Percentiles rank a stretch among this genome's conserved stretches.
Conservation (phyloP, 2,113 vertebrate species). For the Psilopogon haemacephalus region DNA sequence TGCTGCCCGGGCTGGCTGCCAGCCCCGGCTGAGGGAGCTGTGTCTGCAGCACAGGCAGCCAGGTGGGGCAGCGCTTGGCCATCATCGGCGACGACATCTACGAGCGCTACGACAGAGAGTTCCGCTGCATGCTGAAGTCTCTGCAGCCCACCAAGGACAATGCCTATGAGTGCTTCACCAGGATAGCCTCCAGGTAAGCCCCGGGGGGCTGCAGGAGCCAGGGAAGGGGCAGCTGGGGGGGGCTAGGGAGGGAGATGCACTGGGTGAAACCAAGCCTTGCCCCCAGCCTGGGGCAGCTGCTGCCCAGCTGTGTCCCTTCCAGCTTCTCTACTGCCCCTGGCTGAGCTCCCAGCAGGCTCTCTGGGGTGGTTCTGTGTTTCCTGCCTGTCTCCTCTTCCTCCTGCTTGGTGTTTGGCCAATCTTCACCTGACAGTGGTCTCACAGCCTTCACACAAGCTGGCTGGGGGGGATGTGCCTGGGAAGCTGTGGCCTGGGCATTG, state of each 20-base stretch:
- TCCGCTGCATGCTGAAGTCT: constrained; percentile 69
- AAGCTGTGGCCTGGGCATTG: accelerated
- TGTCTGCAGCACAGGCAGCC: constrained; percentile 34
- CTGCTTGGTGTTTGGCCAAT: accelerated
- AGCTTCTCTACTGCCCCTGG: neutral
- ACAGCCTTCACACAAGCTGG: neutral
- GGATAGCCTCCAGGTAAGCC: constrained; percentile 78
- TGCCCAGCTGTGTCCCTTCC: neutral
- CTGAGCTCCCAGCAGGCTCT: neutral
- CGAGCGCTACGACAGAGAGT: constrained; percentile 73
- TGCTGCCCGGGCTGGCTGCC: too few species aligned
- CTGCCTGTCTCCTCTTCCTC: neutral
- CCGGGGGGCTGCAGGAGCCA: accelerated
- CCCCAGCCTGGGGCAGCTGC: neutral
- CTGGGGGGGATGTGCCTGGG: neutral
- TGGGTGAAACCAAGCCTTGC: accelerated
- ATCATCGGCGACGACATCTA: constrained; percentile 81
- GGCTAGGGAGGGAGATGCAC: neutral
- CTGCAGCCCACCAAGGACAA: constrained; percentile 73
- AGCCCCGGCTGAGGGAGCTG: neutral
- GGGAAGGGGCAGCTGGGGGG: neutral
- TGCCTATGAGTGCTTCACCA: constrained; percentile 74
- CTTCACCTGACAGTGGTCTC: neutral
- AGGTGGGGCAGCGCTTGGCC: constrained; percentile 78
- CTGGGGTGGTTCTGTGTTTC: accelerated